phyloP scores from a whole-genome alignment of 1,140 invertebrate genomes.

The Dinoponera quadriceps region DNA sequence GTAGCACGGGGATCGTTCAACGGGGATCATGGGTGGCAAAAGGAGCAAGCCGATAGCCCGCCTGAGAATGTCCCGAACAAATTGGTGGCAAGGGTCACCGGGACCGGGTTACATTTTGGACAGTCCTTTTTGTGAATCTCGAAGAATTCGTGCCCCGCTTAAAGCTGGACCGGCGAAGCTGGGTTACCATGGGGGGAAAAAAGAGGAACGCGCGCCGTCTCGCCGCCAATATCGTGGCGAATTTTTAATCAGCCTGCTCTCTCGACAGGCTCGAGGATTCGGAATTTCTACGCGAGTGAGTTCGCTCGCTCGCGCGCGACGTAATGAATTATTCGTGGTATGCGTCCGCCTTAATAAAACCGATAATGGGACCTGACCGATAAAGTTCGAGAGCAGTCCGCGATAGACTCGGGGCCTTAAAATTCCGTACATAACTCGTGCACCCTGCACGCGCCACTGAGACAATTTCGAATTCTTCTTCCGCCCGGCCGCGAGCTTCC shows the following conservation, averaged over 20 bases:
- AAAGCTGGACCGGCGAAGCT: conserved; percentile 4
- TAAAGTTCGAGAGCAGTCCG: conserved; percentile 63
- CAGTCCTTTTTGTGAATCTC: conserved; percentile 65
- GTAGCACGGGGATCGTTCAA: conserved; percentile 7
- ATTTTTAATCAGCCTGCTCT: conserved; percentile 50
- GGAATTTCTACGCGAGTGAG: conserved; percentile 3
- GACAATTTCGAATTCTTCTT: conserved; percentile 72
- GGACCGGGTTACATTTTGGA: conserved; percentile 71
- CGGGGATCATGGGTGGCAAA: conserved; percentile 34
- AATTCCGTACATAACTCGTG: conserved; percentile 67
- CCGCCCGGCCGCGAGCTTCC: conserved; percentile 16
- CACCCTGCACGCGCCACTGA: conserved; percentile 43
- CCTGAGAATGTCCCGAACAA: conserved; percentile 77
- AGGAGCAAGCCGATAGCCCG: conserved; percentile 56
- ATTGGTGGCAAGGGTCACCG: conserved; percentile 80
- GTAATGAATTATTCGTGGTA: conserved; percentile 68
- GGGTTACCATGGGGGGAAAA: conserved; percentile 10
- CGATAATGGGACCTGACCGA: conserved; percentile 25
- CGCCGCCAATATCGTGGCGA: conserved; percentile 20
- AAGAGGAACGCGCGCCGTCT: conserved; percentile 9
- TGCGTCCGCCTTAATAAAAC: conserved; percentile 64
- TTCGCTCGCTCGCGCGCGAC: neutral
- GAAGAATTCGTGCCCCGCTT: conserved; percentile 50
- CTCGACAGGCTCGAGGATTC: conserved; percentile 1
- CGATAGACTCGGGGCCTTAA: conserved; percentile 58